These are phyloP conservation scores for Myotis findleyi DNA, from an alignment of 2,797 vertebrate species.

Conservation along the genomic window DNA sequence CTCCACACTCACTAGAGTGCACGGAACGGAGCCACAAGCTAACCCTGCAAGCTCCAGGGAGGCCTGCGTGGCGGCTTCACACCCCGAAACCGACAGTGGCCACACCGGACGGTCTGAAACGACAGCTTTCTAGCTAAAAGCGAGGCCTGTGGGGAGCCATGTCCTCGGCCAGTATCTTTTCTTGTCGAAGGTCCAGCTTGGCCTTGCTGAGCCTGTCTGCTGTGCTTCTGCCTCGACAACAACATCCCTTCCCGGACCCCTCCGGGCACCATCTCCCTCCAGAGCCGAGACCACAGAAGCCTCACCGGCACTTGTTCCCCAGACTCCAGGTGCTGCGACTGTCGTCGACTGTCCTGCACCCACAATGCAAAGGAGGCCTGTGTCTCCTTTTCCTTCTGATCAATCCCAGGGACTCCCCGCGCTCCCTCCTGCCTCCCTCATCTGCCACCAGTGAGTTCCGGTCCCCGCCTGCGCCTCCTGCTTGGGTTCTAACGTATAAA, in stretches of 20 bases:
- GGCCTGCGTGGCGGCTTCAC: not conserved
- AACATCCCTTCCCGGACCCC: not conserved
- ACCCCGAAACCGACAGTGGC: not conserved
- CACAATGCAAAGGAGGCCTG: not conserved
- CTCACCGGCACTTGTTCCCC: not conserved
- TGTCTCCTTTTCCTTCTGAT: not conserved
- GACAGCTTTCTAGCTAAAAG: not conserved
- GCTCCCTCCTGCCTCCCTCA: not conserved
- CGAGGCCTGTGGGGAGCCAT: accelerated
- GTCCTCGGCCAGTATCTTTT: not conserved
- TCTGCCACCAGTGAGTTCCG: not conserved
- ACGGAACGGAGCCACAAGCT: not conserved
- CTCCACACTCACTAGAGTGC: not conserved
- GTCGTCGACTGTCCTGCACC: not conserved
- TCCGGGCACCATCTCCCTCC: not conserved
- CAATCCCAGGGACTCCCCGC: not conserved
- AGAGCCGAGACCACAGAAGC: not conserved
- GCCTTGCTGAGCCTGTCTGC: not conserved
- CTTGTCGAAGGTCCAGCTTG: not conserved
- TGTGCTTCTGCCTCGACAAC: not conserved
- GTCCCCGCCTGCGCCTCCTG: not conserved
- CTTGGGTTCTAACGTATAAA: not conserved
- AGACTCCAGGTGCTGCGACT: no score
- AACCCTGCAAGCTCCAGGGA: not conserved
- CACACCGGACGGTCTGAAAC: not conserved